Conservation (phyloP, 1,140 invertebrate species). For the Drosophila malerkotliana region DNA sequence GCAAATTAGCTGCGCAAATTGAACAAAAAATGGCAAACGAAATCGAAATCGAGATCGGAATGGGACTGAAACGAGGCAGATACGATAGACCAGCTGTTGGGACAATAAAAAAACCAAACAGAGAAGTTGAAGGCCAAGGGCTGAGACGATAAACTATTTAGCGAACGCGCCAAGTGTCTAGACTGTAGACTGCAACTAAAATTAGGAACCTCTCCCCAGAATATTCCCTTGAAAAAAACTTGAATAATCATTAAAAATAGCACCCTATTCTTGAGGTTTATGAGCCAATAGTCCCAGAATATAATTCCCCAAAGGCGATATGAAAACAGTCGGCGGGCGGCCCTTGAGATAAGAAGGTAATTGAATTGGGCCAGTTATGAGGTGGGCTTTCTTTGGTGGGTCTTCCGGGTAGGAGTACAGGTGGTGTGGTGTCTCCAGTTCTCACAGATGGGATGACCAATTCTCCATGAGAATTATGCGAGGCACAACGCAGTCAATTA, state of each 20-base stretch:
- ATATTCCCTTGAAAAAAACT: too few relatives aligned
- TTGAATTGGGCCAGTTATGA: slow-evolving; percentile 4
- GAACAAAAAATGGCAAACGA: slow-evolving; percentile 52
- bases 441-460: slow-evolving; percentile 10
- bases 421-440: slow-evolving; percentile 30
- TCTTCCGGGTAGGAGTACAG: too few relatives aligned
- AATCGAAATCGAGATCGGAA: slow-evolving; percentile 55
- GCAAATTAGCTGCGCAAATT: slow-evolving; percentile 61
- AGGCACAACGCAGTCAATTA: slow-evolving; percentile 69
- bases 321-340: neutral
- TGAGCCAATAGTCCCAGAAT: slow-evolving; percentile 11
- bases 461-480: slow-evolving; percentile 10
- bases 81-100: slow-evolving; percentile 19
- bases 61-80: slow-evolving; percentile 5
- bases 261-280: neutral
- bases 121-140: slow-evolving; percentile 44
- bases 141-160: slow-evolving; percentile 26
- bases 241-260: too few relatives aligned
- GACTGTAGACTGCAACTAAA: slow-evolving; percentile 6
- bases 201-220: too few relatives aligned
- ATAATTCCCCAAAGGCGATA: slow-evolving; percentile 1
- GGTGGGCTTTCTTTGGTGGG: too few relatives aligned
- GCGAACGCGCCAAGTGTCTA: slow-evolving; percentile 25
- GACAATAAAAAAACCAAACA: slow-evolving; percentile 11
- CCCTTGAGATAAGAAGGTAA: slow-evolving; percentile 36